phyloP scores from a whole-genome alignment of 1,140 invertebrate genomes.

The Diploscapter pachys region DNA sequence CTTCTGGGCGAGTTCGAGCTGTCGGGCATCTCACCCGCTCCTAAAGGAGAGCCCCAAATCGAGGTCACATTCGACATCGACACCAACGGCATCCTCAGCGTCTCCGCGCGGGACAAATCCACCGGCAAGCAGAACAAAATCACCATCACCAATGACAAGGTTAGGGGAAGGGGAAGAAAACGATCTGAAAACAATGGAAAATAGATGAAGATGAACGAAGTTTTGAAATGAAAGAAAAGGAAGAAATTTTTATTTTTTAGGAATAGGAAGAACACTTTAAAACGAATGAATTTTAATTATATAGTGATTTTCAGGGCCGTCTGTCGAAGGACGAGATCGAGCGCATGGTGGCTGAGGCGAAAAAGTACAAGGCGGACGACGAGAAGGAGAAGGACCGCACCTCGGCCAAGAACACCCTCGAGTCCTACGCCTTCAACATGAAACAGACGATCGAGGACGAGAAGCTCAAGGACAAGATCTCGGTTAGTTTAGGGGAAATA shows the following conservation, averaged over 20 bases:
- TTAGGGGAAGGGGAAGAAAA: too few relatives aligned
- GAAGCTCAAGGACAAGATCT: conserved; percentile 67
- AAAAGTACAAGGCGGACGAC: conserved; percentile 85
- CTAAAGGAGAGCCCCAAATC: conserved; percentile 68
- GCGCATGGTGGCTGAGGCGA: conserved; percentile 94
- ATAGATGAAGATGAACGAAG: too few relatives aligned
- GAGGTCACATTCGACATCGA: conserved; percentile 70
- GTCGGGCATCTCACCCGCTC: conserved; percentile 67
- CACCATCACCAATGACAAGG: conserved; percentile 87
- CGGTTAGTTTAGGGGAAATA: too few relatives aligned
- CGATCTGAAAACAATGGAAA: too few relatives aligned
- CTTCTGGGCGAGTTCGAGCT: conserved; percentile 67
- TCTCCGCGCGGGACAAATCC: conserved; percentile 65
- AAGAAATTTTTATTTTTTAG: too few relatives aligned
- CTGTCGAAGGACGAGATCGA: conserved; percentile 80
- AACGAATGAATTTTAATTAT: too few relatives aligned
- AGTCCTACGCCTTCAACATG: conserved; percentile 88
- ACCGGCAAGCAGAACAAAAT: conserved; percentile 97
- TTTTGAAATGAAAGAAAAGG: too few relatives aligned
- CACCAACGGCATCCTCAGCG: conserved; percentile 61
- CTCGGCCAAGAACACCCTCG: conserved; percentile 81
- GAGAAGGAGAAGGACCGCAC: conserved; percentile 81
- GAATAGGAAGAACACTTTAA: too few relatives aligned
- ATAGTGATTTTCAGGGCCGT: too few relatives aligned
- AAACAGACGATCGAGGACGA: conserved; percentile 79